A percentile compares a stretch with the other conserved stretches of the same genome.
Evolutionary conservation across 2,888 invertebrate genomes (phyloP).

Genomic region (Cephus rjabovi): DNA sequence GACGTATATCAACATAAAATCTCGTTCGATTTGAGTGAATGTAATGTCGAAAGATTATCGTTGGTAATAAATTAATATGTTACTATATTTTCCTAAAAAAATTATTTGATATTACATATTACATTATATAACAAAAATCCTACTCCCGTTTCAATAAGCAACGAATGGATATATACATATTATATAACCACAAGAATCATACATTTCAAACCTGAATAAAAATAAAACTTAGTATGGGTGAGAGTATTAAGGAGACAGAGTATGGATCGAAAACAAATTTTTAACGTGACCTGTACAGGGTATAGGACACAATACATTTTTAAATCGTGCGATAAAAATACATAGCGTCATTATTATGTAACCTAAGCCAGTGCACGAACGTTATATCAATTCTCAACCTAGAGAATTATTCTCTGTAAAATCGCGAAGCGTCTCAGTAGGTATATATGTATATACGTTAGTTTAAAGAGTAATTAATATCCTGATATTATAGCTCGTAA

Average conservation of each 20-base stretch:
- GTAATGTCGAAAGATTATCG: neutral
- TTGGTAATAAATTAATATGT: neutral
- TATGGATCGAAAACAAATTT: no score
- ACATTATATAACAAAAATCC: no score
- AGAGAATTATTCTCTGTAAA: neutral
- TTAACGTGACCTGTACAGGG: no score
- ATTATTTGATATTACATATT: neutral
- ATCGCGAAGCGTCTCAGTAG: neutral
- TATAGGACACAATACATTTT: no score
- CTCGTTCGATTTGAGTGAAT: neutral
- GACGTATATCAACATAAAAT: neutral
- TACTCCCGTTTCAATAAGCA: no score
- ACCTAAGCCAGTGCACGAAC: neutral
- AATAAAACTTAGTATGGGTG: no score
- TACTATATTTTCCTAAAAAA: neutral
- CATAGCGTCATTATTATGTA: neutral
- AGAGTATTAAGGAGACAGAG: no score
- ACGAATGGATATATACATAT: no score
- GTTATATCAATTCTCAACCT: neutral
- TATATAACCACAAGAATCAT: no score
- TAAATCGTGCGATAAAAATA: neutral
- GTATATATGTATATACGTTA: neutral
- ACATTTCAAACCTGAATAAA: no score
- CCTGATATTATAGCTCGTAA: neutral
- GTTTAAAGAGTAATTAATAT: neutral